Evolutionary conservation across 2,888 invertebrate species (phyloP), one percentile per base, ranked within the genome.

Genomic region (Diarsia rubi): DNA sequence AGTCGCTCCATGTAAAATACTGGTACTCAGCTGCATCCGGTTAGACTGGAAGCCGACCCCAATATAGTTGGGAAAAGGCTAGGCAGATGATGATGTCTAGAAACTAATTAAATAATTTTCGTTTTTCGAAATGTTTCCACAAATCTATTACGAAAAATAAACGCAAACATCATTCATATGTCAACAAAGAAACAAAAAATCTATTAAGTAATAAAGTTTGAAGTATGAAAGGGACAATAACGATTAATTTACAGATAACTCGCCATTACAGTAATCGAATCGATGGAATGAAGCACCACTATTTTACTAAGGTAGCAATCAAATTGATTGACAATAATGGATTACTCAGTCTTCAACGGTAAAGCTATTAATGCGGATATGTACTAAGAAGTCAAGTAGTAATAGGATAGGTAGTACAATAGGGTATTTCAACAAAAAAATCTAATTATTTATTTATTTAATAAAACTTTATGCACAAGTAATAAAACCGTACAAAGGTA

Each of bases 301-400:
- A 79, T 82, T 82, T 84, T 82, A 81, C 77, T 75, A 69, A 79
- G 76, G 84, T 77, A 85, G 84, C 81, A 78, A 88, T 88, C 86
- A 88, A 80, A 78, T 75, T 86, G 85, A 90, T 88, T 85, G 89
- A 87, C 86, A 83, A 74, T 88, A 89, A 90, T 88, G 86, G 89
- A 90, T 88, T 89, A 83, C 68, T 57, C 42, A 74, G 66, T 73
- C 80, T 73, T 76, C 67, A 65, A 52, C 57, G 57, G 45, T 24
- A 45, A 66, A 67, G 59, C 54, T 73, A 87, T 84, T 73, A 84
- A 54, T 73, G 42, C 63, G 68, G 68, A 64, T 37, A 63, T 67
- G 42, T 64, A 75, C 52, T 64, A 62, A 52, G 57, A 65, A 69
- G 42, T 14, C 5, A 47, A 31, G 57, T 62, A 49, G 31, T 19